A percentile compares a stretch with the other conserved stretches of the same genome.
phyloP scores from a whole-genome alignment of 2,113 vertebrate genomes.

The Myiozetetes cayanensis region DNA sequence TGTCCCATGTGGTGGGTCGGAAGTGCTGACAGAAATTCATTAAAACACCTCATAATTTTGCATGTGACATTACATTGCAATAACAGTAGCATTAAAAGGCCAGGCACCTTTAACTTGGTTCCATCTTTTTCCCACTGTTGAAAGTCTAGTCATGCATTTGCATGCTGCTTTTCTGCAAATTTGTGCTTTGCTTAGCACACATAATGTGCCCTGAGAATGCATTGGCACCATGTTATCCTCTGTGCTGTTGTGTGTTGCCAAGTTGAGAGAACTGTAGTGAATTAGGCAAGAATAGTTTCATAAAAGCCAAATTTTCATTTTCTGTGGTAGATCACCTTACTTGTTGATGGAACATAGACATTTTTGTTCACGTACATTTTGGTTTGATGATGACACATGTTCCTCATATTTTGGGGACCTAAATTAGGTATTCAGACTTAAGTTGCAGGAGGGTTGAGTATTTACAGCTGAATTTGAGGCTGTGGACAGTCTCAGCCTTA shows the following conservation, averaged over 20 bases:
- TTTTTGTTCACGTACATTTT: neutral
- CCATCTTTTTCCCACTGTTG: neutral
- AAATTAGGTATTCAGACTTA: neutral
- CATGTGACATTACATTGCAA: neutral
- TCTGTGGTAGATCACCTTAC: neutral
- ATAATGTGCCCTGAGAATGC: neutral
- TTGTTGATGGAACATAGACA: neutral
- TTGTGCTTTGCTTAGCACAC: neutral
- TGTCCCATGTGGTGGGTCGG: neutral
- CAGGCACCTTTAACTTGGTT: neutral
- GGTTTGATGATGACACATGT: fast-evolving
- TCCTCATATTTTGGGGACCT: neutral
- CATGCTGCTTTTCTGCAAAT: neutral
- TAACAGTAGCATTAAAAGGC: neutral
- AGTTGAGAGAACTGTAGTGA: neutral
- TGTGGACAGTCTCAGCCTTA: neutral
- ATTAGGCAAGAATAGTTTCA: neutral
- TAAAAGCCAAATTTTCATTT: neutral
- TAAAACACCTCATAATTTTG: neutral
- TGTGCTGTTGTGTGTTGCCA: neutral
- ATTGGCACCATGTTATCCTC: neutral
- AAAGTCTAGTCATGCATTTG: neutral
- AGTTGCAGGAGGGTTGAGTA: neutral
- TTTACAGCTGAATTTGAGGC: neutral
- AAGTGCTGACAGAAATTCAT: neutral